Percentiles rank a stretch among this genome's conserved stretches.
Conservation (phyloP, 2,113 vertebrate species). For the Leucoraja erinaceus region DNA sequence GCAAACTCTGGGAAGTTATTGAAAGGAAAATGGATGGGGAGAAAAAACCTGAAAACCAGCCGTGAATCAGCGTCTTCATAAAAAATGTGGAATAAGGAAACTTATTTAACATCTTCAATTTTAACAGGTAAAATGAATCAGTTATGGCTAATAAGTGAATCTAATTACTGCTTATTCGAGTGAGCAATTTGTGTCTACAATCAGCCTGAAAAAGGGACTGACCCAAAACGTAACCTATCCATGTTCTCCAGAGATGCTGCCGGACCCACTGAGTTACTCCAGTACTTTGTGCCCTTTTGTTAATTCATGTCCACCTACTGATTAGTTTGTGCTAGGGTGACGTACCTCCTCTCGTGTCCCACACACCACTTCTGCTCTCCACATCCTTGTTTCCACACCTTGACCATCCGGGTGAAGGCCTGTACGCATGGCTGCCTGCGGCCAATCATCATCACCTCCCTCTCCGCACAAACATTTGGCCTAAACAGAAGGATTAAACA, state of each 20-base stretch:
- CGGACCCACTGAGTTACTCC: too few species aligned
- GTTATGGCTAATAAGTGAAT: not conserved
- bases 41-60: too few species aligned
- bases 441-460: slow-evolving; percentile 66
- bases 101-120: not conserved
- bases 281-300: too few species aligned
- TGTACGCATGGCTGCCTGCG: slow-evolving; percentile 74
- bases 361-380: slow-evolving; percentile 67
- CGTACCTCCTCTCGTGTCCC: slow-evolving; percentile 75
- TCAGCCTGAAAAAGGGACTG: too few species aligned
- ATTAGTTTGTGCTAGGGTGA: slow-evolving; percentile 14
- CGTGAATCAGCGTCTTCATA: too few species aligned
- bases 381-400: slow-evolving; percentile 77
- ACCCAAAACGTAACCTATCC: too few species aligned
- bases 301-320: not conserved
- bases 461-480: slow-evolving; percentile 77
- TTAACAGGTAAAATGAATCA: not conserved
- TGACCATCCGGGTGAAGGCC: slow-evolving; percentile 63
- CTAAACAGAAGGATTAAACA: slow-evolving; percentile 50
- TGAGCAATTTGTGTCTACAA: not conserved
- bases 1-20: too few species aligned
- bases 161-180: not conserved
- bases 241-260: too few species aligned
- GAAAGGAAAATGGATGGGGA: too few species aligned
- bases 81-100: too few species aligned